Base-by-base conservation (phyloP, 2,888 invertebrate species). In the Hoplodrina blanda region DNA sequence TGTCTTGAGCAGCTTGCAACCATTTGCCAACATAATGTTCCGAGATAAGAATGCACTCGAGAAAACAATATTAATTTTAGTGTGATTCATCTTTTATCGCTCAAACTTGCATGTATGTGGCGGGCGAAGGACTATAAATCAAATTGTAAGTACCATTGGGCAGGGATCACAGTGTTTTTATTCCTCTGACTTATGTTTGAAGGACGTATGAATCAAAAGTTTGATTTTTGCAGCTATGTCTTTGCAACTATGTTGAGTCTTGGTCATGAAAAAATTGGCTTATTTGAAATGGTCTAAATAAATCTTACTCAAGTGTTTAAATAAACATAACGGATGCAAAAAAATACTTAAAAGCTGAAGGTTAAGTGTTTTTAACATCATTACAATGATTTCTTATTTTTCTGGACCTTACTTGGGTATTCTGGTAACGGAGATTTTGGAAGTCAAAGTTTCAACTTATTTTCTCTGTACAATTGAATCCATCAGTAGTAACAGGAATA, bases 1-100 rank as follows among this genome's bases (percentile, higher is more conserved):
- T 88, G 88, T 91, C 88, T 88, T 85, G 76, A 84, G 78, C 76
- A 75, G 81, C 80, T 84, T 82, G 83, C 86, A 87, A 85, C 90
- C 90, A 94, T 94, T 94, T 92, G 92, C 93, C 90, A 93, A 90
- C 91, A 91, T 89, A 89, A 91, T 91, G 91, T 89, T 88, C 79
- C n/a, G 63, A 84, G 92, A 94, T 93, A 93, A 89, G 89, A 85
- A 81, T 73, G 73, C 82, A 74, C 89, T 85, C 78, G 83, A 83
- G 88, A 89, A 87, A 91, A 92, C 90, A 92, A 89, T 91, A 94
- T 92, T 91, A 92, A 93, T 93, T 92, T 91, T 78, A 64, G 78
- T 84, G 85, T 90, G 91, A 93, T 93, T 92, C 92, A 93, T 93
- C 91, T 92, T 92, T 94, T 94, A 94, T 92, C 92, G 92, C 88